Conservation (phyloP, 2,888 invertebrate species). For the Limulus polyphemus region DNA sequence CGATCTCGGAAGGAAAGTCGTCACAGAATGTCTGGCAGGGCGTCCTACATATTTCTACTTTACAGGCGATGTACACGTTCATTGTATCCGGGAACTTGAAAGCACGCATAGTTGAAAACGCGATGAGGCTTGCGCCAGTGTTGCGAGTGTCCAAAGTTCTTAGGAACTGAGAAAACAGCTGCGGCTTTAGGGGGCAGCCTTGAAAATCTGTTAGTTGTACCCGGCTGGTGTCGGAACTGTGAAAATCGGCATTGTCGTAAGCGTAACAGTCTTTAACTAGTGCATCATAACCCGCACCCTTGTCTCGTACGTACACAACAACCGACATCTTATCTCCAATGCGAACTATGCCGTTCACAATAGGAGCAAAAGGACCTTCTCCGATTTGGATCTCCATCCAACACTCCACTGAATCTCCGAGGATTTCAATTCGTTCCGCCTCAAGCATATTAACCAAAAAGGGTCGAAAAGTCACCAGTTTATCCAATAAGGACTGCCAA, state of each 20-base stretch:
- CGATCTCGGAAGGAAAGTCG: neutral
- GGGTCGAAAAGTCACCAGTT: too few species aligned
- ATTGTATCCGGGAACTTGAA: slow-evolving; percentile 61
- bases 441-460: too few species aligned
- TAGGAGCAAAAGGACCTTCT: slow-evolving; percentile 48
- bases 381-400: slow-evolving; percentile 66
- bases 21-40: slow-evolving; percentile 13
- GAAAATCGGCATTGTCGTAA: slow-evolving; percentile 23
- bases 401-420: slow-evolving; percentile 50
- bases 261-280: slow-evolving; percentile 61
- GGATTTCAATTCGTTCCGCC: too few species aligned
- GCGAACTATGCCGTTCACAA: slow-evolving; percentile 49
- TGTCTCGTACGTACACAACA: slow-evolving; percentile 54
- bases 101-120: slow-evolving; percentile 54
- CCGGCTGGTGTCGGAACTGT: slow-evolving; percentile 41
- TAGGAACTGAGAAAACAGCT: slow-evolving; percentile 26
- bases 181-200: slow-evolving; percentile 29
- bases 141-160: slow-evolving; percentile 35
- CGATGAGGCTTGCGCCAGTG: slow-evolving; percentile 49
- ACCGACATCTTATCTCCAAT: slow-evolving; percentile 57
- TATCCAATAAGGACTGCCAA: too few species aligned
- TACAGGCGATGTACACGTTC: slow-evolving; percentile 58
- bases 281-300: slow-evolving; percentile 49
- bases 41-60: slow-evolving; percentile 49
- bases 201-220: slow-evolving; percentile 34